These are phyloP conservation scores for Glyphotaelius pellucidus DNA, from an alignment of 2,888 invertebrate species.

Conservation along the genomic window DNA sequence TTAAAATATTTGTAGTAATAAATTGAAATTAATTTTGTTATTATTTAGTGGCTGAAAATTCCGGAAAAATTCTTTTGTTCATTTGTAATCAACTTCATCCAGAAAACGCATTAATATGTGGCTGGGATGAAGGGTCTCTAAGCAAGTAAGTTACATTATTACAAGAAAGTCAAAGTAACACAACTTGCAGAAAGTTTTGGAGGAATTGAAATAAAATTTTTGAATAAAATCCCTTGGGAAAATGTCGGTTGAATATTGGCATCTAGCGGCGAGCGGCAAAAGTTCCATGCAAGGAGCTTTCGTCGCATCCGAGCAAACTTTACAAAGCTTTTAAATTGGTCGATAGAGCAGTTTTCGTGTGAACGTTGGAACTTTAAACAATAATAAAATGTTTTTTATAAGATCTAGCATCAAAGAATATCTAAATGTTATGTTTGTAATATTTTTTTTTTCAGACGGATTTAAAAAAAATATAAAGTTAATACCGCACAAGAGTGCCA, in stretches of 20 bases:
- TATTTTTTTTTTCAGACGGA: not conserved
- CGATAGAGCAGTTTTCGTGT: slow-evolving; percentile 32
- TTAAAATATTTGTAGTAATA: too few relatives aligned
- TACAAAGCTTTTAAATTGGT: slow-evolving; percentile 23
- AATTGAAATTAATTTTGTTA: too few relatives aligned
- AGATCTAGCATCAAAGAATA: too few relatives aligned
- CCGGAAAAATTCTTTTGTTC: too few relatives aligned
- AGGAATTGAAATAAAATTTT: not conserved
- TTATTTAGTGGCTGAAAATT: too few relatives aligned
- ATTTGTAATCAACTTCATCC: too few relatives aligned
- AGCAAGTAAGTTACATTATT: too few relatives aligned
- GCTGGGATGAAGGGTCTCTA: too few relatives aligned
- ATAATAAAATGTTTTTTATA: too few relatives aligned
- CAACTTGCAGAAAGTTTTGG: not conserved
- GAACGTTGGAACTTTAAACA: not conserved
- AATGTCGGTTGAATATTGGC: slow-evolving; percentile 16
- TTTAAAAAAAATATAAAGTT: not conserved
- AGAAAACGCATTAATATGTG: too few relatives aligned
- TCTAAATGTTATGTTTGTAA: too few relatives aligned
- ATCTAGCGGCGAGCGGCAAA: slow-evolving; percentile 55
- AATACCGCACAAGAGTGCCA: too few relatives aligned
- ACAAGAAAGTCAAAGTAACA: not conserved
- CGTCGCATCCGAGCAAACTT: slow-evolving; percentile 25
- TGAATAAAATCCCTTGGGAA: not conserved
- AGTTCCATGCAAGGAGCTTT: slow-evolving; percentile 48